phyloP scores from a whole-genome alignment of 64 coral and sea anemone genomes.

The Cladopsammia gracilis region DNA sequence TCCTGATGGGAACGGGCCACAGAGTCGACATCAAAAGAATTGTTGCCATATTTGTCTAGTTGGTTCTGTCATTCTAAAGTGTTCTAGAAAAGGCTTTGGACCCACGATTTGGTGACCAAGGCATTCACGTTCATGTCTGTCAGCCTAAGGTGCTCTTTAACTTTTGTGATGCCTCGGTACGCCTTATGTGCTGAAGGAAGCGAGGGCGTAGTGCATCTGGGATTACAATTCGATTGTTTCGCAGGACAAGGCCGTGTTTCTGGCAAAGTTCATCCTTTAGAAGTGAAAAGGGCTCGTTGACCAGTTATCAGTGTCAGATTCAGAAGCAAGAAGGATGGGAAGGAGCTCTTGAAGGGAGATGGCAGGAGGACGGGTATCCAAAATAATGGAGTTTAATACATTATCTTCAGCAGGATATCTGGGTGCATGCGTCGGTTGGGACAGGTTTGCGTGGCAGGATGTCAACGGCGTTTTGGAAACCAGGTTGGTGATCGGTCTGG shows the following conservation, averaged over 20 bases:
- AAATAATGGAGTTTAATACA: background rate
- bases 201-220: background rate
- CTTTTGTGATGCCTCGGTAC: background rate
- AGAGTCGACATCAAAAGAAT: no score
- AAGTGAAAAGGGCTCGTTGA: background rate
- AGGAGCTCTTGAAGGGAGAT: background rate
- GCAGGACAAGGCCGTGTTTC: background rate
- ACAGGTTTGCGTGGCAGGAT: background rate
- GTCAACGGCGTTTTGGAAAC: background rate
- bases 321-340: background rate
- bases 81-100: no score
- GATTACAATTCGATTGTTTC: background rate
- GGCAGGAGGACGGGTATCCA: background rate
- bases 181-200: background rate
- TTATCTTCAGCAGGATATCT: background rate
- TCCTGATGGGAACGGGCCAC: no score
- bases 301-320: background rate
- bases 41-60: no score
- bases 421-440: background rate
- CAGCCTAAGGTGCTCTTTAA: conserved; percentile 15
- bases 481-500: background rate
- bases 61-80: no score
- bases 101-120: no score
- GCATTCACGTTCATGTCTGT: no score
- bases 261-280: conserved; percentile 23